Percentiles rank a stretch among this genome's conserved stretches.
phyloP scores from a whole-genome alignment of 2,888 invertebrate genomes.

The Drosophila nr. perissopoda region DNA sequence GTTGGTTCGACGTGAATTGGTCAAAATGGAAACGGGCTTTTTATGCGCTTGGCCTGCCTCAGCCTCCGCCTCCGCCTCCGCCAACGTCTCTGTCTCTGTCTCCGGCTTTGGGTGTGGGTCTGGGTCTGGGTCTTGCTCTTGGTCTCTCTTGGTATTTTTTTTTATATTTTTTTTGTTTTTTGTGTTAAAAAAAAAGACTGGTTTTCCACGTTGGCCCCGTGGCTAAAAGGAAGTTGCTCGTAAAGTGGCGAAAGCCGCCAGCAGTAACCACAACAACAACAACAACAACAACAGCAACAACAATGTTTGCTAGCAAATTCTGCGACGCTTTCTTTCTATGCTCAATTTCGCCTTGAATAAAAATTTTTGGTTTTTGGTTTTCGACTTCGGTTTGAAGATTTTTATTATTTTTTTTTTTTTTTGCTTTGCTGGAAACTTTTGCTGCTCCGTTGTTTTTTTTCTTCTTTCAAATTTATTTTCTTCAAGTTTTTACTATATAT shows the following conservation, averaged over 20 bases:
- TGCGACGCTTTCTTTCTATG: slow-evolving; percentile 62
- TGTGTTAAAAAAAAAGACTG: slow-evolving; percentile 38
- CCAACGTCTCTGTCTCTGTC: not conserved
- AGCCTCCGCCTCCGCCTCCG: not conserved
- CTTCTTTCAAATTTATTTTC: not conserved
- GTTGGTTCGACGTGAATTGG: slow-evolving; percentile 11
- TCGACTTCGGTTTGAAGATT: not conserved
- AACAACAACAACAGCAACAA: slow-evolving; percentile 19
- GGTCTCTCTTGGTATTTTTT: slow-evolving; percentile 33
- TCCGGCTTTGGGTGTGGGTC: slow-evolving; percentile 18
- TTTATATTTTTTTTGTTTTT: slow-evolving; percentile 1
- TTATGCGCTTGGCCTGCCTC: slow-evolving; percentile 2
- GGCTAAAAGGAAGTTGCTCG: slow-evolving; percentile 74
- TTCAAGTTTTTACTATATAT: not conserved
- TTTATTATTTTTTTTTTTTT: slow-evolving; percentile 1
- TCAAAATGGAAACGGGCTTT: slow-evolving; percentile 2
- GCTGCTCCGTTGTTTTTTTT: not conserved
- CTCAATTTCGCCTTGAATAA: slow-evolving; percentile 28
- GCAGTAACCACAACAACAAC: slow-evolving; percentile 31
- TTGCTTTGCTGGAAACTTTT: slow-evolving; percentile 11
- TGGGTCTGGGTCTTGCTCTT: slow-evolving; percentile 30
- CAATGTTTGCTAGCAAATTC: slow-evolving; percentile 52
- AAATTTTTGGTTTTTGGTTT: slow-evolving; percentile 23
- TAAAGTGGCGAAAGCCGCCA: slow-evolving; percentile 78
- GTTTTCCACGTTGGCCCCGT: slow-evolving; percentile 57